Conservation (phyloP, 2,113 vertebrate genomes). For the Lasiurus borealis region DNA sequence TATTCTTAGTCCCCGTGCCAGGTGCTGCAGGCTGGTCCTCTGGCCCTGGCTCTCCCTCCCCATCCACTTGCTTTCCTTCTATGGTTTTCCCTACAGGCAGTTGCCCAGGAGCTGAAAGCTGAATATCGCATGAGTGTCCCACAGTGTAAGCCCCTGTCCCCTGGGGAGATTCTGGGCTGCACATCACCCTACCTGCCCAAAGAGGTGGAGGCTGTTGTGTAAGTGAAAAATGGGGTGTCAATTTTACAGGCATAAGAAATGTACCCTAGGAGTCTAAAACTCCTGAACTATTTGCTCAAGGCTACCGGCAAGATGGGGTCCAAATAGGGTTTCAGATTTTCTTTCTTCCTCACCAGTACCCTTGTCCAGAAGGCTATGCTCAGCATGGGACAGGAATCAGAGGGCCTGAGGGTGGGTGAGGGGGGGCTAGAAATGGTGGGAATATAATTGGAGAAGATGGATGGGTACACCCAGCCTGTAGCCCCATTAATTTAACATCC, state of each 20-base stretch:
- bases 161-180: constrained; percentile 97
- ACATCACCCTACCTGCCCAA: constrained; percentile 92
- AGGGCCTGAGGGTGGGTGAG: not conserved
- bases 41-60: not conserved
- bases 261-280: not conserved
- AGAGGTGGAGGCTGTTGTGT: constrained; percentile 93
- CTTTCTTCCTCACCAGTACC: not conserved
- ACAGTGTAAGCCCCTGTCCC: constrained; percentile 98
- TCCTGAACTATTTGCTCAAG: constrained; percentile 26
- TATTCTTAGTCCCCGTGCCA: not conserved
- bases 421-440: constrained; percentile 82
- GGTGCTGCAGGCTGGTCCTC: not conserved
- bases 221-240: constrained; percentile 82
- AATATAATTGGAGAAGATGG: constrained; percentile 90
- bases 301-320: constrained; percentile 2
- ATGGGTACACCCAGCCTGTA: constrained; percentile 87
- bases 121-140: constrained; percentile 93
- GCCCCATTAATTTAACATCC: constrained; percentile 91
- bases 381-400: not conserved
- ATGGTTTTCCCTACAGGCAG: constrained; percentile 80
- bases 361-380: not conserved
- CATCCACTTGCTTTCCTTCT: fast-evolving
- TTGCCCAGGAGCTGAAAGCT: constrained; percentile 88
- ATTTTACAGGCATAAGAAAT: not conserved
- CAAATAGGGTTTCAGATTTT: not conserved